Base-by-base conservation (phyloP, 2,113 vertebrate species). In the Xenopus borealis region DNA sequence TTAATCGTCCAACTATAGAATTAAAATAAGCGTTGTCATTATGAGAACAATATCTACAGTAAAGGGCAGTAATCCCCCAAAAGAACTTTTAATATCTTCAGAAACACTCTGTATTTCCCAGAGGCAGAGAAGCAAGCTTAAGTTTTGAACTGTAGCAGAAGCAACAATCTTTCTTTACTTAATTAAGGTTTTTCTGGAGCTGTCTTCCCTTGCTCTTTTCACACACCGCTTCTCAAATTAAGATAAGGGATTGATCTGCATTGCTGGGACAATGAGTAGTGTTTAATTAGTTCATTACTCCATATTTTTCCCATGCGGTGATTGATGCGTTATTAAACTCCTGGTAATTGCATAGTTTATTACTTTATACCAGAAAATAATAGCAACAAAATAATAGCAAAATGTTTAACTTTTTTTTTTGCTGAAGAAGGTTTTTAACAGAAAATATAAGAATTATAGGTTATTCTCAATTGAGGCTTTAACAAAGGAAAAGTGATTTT, bases 241-340 rank as follows among this genome's bases (percentile, higher is more conserved):
- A 76, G 74, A 76, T 76, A 76, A 76, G 74, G 61, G 67, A 76
- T 76, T 76, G 74, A 76, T 76, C 67, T 76, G 59, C 16, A 18
- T 70, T 70, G 47, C 74, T 64, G 74, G 67, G 66, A 76, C 74
- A 76, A 76, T 76, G 74, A 76, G 74, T 76, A 64, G 59, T 16
- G n/a, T 67, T 76, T 76, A 76, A 76, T 76, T 69, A 76, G 74
- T 76, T 70, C 66, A 76, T 76, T 76, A 76, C 67, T 76, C 58
- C 67, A 70, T 76, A 45, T 69, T 69, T 63, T 76, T 64, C 40
- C 50, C 19, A 44, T 45, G 61, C 23, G 14, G 19, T 76, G 66
- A 70, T 64, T 70, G 67, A 76, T 76, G 59, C 20, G 45, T 76
- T 76, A 76, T 70, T 76, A 76, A 76, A 67, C 50, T 69, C 53